phyloP scores from a whole-genome alignment of 1,140 invertebrate genomes.

The Tetramorium parvispinum region DNA sequence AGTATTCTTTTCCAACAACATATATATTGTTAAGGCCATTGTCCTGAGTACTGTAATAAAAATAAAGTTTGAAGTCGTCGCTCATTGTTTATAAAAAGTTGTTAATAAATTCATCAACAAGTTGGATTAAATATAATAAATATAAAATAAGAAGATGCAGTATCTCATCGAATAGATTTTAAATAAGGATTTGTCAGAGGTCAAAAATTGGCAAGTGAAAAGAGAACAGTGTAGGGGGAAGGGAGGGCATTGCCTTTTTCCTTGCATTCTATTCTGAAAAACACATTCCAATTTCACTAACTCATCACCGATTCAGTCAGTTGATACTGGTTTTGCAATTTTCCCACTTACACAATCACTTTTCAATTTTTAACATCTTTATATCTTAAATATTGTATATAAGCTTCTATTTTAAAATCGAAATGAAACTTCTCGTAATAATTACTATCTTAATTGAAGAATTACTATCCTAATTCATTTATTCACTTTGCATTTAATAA shows the following conservation, averaged over 20 bases:
- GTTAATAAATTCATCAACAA: neutral
- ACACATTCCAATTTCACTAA: neutral
- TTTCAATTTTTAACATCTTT: neutral
- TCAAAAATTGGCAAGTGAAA: neutral
- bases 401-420: neutral
- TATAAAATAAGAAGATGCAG: neutral
- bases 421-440: neutral
- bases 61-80: neutral
- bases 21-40: neutral
- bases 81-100: neutral
- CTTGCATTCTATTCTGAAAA: neutral
- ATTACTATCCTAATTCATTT: neutral
- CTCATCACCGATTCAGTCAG: neutral
- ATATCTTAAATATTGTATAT: neutral
- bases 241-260: neutral
- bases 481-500: conserved; percentile 16
- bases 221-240: neutral
- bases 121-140: neutral
- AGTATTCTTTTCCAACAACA: neutral
- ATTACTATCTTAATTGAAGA: neutral
- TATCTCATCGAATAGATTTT: neutral
- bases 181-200: neutral
- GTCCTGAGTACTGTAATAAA: neutral
- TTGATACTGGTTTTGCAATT: neutral
- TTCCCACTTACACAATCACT: neutral